Evolutionary conservation across 2,113 vertebrate species (phyloP), one percentile per base, ranked within the genome.

Genomic region (Lophura nycthemera): DNA sequence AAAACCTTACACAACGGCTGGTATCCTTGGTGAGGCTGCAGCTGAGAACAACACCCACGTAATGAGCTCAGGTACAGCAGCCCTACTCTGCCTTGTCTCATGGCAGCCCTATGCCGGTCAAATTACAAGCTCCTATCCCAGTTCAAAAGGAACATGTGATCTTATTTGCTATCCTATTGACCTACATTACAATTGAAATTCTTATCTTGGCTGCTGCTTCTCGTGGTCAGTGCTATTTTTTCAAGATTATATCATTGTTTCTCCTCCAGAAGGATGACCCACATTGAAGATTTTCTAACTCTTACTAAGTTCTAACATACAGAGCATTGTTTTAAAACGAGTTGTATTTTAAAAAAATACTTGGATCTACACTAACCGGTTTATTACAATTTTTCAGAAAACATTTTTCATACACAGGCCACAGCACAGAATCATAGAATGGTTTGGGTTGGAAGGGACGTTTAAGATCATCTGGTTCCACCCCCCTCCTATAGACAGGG

Each of bases 71-170:
- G 59, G 29, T 36, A 43, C 1, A 5, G 34, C 8, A 43, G 25
- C 30, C 71, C 57, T 82, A 70, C 77, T 50, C 3, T 2, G 73
- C 42, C 47, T 56, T 47, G 8, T 75, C 47, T 75, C 65, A 43
- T 19, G 36, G 52, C 1, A 0, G 0, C 20, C 2, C 2, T 6
- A 57, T 0, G 1, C 47, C 3, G 7, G 48, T 32, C 63, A 43
- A 73, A 42, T 75, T 40, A 87, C 61, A 67, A 7, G 3, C 42
- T 61, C 82, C 50, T 38, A 40, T 19, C 54, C n/a, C 29, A 16
- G 43, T 36, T 92, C 29, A 72, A 81, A 83, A 84, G 48, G 47
- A 86, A 54, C 0, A 0, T 48, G 57, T 48, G 61, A 71, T 78
- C 43, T 57, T 71, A 43, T 57, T 20, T 84, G 65, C 40, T 45